Evolutionary conservation across 1,140 invertebrate genomes (phyloP), one percentile per base, ranked within the genome.

Genomic region (Drosophila fuyamai): DNA sequence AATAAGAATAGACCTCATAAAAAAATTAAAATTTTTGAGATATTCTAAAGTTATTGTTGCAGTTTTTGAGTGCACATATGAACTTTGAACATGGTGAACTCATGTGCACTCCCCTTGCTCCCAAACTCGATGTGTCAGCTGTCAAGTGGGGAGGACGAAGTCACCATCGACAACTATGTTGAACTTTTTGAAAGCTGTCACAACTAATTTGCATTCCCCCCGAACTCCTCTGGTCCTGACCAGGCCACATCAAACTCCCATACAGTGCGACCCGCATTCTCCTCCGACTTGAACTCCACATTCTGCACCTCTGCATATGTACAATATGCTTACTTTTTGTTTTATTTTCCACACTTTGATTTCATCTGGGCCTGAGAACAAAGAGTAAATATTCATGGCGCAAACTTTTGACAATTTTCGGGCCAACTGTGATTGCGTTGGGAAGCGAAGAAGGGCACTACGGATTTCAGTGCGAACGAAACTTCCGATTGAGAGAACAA

Each of bases 181-280:
- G 73, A 79, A 77, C 81, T 88, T 89, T 88, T 81, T 79, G 85
- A 88, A 81, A 88, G 84, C 84, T 88, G 84, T 89, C 84, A 89
- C 84, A 88, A 88, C 84, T 88, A 89, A 88, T 88, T 88, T 88
- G 84, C 84, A 88, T 88, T n/a, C 43, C 38, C 29, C 4, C 8
- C 29, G 8, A 5, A 10, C 18, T 29, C 40, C 51, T 29, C 29
- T 12, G 23, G 14, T 29, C 36, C 47, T 41, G 23, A 41, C 36
- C 43, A 58, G 23, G 16, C 14, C n/a, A 50, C 27, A 41, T 62
- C 59, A 5, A 10, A 4, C 0, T n/a, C 27, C 18, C 5, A 43
- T 36, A n/a, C 48, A 4, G n/a, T 12, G 10, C 18, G 14, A 48
- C 62, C 67, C 65, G 67, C 65, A 70, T 70, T 13, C 56, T 35